Conservation (phyloP, 2,113 vertebrate genomes). For the Ochotona curzoniae region DNA sequence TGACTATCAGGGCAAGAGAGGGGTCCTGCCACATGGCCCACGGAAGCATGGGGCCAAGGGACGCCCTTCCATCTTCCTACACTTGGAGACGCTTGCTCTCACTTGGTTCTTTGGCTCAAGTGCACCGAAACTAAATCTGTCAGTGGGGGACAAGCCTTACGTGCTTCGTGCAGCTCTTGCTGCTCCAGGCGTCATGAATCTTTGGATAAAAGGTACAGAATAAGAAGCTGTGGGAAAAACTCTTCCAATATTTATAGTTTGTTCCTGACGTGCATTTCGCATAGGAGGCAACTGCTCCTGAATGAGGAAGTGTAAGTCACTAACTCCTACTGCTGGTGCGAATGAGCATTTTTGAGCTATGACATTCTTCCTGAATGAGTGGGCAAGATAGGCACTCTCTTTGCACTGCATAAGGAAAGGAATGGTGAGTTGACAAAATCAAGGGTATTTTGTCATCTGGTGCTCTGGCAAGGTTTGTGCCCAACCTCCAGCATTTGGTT, state of each 20-base stretch:
- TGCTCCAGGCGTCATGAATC: conserved; percentile 34
- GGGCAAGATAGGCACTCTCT: conserved; percentile 38
- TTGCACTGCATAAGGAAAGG: conserved; percentile 32
- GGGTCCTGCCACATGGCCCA: neutral
- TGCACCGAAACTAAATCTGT: conserved; percentile 22
- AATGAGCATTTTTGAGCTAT: conserved; percentile 67
- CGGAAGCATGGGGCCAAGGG: neutral
- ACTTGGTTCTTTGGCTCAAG: neutral
- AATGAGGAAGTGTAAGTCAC: conserved; percentile 68
- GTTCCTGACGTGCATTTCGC: conserved; percentile 55
- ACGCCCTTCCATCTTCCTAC: neutral
- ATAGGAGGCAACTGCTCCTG: conserved; percentile 60
- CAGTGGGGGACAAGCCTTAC: neutral
- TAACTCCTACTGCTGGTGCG: conserved; percentile 70
- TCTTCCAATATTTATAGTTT: conserved; percentile 74
- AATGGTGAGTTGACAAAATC: neutral
- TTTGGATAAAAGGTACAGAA: conserved; percentile 35
- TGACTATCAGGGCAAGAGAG: neutral
- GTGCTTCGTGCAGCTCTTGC: neutral
- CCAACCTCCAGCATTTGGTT: neutral
- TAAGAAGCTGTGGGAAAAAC: conserved; percentile 61
- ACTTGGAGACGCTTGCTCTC: conserved; percentile 12
- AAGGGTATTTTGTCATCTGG: neutral
- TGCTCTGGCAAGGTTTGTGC: neutral
- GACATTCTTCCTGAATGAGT: conserved; percentile 73